These are phyloP conservation scores for Erithacus rubecula DNA, from an alignment of 2,797 vertebrate species.

Conservation along the genomic window DNA sequence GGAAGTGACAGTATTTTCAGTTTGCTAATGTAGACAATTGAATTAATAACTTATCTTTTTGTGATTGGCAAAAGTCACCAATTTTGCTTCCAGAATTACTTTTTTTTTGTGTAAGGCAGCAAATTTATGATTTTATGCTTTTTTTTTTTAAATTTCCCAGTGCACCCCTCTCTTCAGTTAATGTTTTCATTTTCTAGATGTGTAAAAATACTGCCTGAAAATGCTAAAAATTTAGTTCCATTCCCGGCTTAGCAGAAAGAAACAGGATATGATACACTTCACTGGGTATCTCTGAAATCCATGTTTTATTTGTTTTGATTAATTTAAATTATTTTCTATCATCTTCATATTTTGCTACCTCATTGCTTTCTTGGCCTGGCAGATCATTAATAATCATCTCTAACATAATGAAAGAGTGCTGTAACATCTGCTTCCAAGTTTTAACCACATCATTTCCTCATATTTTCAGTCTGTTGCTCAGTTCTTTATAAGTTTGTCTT, in stretches of 20 bases:
- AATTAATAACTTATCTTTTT: not conserved
- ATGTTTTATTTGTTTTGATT: not conserved
- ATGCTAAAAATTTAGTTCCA: not conserved
- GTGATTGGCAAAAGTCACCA: not conserved
- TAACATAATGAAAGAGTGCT: not conserved
- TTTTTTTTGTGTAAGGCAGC: not conserved
- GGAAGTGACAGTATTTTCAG: not conserved
- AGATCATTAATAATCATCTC: conserved; percentile 9
- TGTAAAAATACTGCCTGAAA: not conserved
- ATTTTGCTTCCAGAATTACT: not conserved
- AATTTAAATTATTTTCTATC: conserved; percentile 18
- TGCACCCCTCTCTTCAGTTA: not conserved
- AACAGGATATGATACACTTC: not conserved
- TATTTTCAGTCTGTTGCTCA: not conserved
- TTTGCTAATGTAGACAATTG: not conserved
- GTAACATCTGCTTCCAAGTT: not conserved
- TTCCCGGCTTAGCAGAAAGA: not conserved
- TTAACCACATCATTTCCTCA: not conserved
- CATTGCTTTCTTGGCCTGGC: not conserved
- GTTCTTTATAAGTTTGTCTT: not conserved
- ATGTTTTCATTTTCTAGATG: not conserved
- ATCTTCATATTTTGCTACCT: not conserved
- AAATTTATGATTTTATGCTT: not conserved
- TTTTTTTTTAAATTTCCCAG: not conserved
- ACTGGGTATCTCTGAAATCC: not conserved